These are phyloP conservation scores for Ischnura elegans DNA, from an alignment of 2,888 invertebrate species.

Conservation along the genomic window DNA sequence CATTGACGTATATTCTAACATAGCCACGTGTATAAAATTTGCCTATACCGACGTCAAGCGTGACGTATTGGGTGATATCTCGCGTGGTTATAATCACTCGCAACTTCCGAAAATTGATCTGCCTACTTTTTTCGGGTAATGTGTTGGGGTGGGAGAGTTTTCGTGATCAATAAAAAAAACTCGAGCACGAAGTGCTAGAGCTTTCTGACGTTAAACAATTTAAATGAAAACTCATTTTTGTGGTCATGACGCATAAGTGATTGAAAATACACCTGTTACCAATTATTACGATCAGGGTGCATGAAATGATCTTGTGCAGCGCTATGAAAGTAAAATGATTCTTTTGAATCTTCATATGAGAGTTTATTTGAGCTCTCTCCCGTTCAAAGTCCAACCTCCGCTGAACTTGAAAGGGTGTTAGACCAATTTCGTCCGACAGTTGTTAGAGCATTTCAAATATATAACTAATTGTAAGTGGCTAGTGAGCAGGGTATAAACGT, in stretches of 20 bases:
- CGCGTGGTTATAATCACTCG: background rate
- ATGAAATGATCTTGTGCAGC: background rate
- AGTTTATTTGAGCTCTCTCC: background rate
- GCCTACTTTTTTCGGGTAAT: slow-evolving; percentile 5
- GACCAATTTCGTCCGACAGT: slow-evolving; percentile 2
- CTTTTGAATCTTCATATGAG: slow-evolving; percentile 3
- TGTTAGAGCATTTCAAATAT: background rate
- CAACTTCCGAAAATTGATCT: background rate
- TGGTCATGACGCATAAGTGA: no score
- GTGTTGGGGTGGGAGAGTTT: slow-evolving; percentile 24
- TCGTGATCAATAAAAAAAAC: slow-evolving; percentile 11
- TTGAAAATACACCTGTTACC: background rate
- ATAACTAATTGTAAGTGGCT: no score
- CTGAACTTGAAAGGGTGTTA: background rate
- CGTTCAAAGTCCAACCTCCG: background rate
- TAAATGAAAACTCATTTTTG: no score
- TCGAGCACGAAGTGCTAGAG: background rate
- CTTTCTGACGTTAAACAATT: background rate
- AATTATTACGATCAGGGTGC: background rate
- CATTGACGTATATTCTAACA: no score
- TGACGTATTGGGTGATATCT: background rate
- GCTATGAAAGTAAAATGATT: background rate
- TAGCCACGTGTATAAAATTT: no score
- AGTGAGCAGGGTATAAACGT: no score
- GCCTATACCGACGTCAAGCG: no score